Evolutionary conservation across 2,113 vertebrate genomes (phyloP), one percentile per base, ranked within the genome.

Genomic region (Vidua chalybeata): DNA sequence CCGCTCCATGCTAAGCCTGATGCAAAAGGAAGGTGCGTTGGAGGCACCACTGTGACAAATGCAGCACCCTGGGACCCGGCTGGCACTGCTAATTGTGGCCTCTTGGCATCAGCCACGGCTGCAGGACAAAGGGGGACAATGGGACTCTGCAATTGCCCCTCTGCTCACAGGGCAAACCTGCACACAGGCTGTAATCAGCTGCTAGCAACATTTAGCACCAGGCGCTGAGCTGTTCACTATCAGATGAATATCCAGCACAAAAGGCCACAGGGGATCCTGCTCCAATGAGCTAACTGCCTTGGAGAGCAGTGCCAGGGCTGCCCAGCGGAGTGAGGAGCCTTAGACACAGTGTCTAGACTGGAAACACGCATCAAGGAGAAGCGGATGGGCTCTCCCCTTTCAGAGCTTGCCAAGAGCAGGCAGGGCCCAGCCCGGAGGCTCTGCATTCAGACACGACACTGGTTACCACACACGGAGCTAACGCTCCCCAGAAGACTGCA

Each of bases 331-430:
- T 52, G 72, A 78, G 59, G 86, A 87, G 69, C 80, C 54, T 92
- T 71, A 94, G 88, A 96, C 82, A 67, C 11, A 87, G 76, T 5
- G 79, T 89, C 92, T 95, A 96, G 84, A 90, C 92, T 96, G 58
- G 26, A 93, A 77, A 89, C 73, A 49, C 6, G 69, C 76, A 93
- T 69, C 90, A 92, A 83, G 88, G 78, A 92, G 55, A 90, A 91
- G 84, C 19, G 51, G 79, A 93, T 12, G 33, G 94, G 80, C 67
- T 94, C 79, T 88, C 68, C 79, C 79, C 68, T 95, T 96, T 91
- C 92, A 94, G 76, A 91, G 94, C 71, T 31, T 95, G 92, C 90
- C 90, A 97, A 91, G 90, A 84, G 81, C 72, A 59, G 90, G 93
- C 91, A 94, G 83, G 58, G 78, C 87, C 89, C 89, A 95, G 84